phyloP scores from a whole-genome alignment of 1,140 invertebrate genomes.

The Caenorhabditis brenneri region DNA sequence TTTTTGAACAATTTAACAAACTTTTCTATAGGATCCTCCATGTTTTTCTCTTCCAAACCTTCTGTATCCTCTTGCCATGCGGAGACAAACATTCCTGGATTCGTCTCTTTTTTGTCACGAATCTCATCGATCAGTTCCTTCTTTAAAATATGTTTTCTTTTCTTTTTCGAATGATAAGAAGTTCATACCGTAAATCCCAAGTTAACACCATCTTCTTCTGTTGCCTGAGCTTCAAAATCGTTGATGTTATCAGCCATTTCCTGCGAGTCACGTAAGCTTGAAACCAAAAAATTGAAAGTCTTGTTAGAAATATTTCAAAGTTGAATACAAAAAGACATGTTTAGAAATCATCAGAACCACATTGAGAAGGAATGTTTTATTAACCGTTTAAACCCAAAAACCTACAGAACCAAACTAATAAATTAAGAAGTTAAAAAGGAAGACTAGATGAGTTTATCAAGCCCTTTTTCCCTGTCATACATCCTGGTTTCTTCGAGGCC shows the following conservation, averaged over 20 bases:
- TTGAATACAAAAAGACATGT: no score
- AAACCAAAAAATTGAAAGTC: no score
- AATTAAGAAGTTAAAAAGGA: no score
- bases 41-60: slow-evolving; percentile 56
- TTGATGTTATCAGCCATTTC: background rate
- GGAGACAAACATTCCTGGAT: slow-evolving; percentile 68
- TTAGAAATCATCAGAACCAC: no score
- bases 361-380: no score
- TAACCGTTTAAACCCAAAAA: no score
- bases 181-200: background rate
- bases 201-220: background rate
- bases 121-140: slow-evolving; percentile 59
- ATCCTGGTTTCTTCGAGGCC: slow-evolving; percentile 23
- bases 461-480: background rate
- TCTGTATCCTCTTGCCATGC: slow-evolving; percentile 63
- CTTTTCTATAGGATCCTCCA: slow-evolving; percentile 63
- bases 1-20: slow-evolving; percentile 41
- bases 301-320: no score
- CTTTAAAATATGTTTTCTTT: slow-evolving; percentile 24
- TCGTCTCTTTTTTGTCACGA: slow-evolving; percentile 53
- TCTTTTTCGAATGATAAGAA: no score
- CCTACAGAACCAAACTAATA: no score
- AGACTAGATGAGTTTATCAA: background rate
- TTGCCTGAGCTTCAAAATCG: background rate
- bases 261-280: background rate